phyloP scores from a whole-genome alignment of 2,888 invertebrate species.

The Belgica antarctica region DNA sequence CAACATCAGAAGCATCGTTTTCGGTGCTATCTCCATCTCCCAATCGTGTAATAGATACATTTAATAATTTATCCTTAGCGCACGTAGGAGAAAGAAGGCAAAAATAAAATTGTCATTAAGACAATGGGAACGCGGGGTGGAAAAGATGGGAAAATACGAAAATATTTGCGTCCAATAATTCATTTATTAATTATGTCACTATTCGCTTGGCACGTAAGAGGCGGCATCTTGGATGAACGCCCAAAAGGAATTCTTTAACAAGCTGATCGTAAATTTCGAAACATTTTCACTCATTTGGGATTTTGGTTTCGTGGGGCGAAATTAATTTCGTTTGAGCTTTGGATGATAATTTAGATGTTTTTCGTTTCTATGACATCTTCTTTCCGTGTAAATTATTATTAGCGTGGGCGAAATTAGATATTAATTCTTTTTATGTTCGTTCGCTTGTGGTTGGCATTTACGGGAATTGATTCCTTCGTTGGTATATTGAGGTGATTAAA shows the following conservation, averaged over 20 bases:
- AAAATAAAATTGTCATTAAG: slow-evolving; percentile 12
- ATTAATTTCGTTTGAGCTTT: too few relatives aligned
- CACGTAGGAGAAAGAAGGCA: not conserved
- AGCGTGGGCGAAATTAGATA: slow-evolving; percentile 3
- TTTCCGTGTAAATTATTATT: not conserved
- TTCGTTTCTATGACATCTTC: slow-evolving; percentile 18
- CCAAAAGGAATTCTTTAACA: not conserved
- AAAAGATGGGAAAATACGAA: not conserved
- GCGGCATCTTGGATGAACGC: slow-evolving; percentile 21
- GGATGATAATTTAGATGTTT: slow-evolving; percentile 24
- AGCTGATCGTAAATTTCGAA: slow-evolving; percentile 9
- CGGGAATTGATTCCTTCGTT: not conserved
- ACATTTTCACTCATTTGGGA: not conserved
- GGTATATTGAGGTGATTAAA: too few relatives aligned
- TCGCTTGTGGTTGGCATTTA: not conserved
- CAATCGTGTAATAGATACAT: slow-evolving; percentile 21
- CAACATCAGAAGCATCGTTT: not conserved
- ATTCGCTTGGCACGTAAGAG: not conserved
- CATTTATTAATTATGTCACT: slow-evolving; percentile 35
- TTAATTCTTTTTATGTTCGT: slow-evolving; percentile 18
- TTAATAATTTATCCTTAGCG: not conserved
- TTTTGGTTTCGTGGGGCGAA: not conserved
- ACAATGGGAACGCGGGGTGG: slow-evolving; percentile 12
- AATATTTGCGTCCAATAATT: not conserved
- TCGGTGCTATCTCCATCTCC: too few relatives aligned